A percentile compares a stretch with the other conserved stretches of the same genome.
phyloP scores from a whole-genome alignment of 2,113 vertebrate species.

The Poeciliopsis occidentalis region DNA sequence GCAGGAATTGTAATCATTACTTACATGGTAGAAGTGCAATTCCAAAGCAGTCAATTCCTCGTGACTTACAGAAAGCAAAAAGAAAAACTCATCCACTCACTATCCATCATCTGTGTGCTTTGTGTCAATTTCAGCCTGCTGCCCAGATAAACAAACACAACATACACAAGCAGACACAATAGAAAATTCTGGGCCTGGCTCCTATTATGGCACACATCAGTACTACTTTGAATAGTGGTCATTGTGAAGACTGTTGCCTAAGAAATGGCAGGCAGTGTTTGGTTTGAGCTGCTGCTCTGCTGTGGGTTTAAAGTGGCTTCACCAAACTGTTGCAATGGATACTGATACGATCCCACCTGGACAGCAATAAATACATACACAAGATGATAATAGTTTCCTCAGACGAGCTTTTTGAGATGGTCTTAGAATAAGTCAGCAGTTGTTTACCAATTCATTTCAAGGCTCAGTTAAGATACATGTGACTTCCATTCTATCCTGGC shows the following conservation, averaged over 20 bases:
- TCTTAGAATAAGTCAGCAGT: no score
- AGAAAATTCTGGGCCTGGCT: constrained; percentile 66
- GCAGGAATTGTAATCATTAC: not conserved
- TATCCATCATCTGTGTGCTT: constrained; percentile 61
- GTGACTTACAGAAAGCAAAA: constrained; percentile 25
- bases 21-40: constrained; percentile 35
- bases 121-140: constrained; percentile 40
- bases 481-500: no score
- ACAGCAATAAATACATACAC: no score
- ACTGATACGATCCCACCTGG: not conserved
- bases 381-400: no score
- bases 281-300: constrained; percentile 9
- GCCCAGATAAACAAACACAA: constrained; percentile 61
- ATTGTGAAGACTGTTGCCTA: constrained; percentile 63
- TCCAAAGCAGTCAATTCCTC: constrained; percentile 25
- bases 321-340: not conserved
- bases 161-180: constrained; percentile 62
- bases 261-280: constrained; percentile 16
- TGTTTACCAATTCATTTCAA: no score
- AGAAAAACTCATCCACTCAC: constrained; percentile 40
- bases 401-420: no score
- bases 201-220: constrained; percentile 64
- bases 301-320: not conserved
- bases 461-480: no score
- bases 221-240: constrained; percentile 62